Percentiles rank a stretch among this genome's conserved stretches.
Conservation (phyloP, 2,797 vertebrate species). For the Distichodus sexfasciatus region DNA sequence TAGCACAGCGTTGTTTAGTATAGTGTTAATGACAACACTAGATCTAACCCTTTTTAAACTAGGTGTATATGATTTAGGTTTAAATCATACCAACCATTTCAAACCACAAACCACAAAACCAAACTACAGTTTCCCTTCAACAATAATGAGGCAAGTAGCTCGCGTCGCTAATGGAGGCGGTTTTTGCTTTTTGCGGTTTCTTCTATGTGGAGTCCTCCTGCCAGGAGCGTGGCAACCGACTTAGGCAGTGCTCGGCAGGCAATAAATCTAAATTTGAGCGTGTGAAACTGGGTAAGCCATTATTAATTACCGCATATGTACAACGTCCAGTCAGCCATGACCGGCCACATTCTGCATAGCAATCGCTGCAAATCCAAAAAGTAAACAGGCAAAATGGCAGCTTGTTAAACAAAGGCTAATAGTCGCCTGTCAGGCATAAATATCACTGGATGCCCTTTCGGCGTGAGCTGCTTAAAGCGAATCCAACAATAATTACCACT, state of each 20-base stretch:
- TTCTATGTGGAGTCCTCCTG: neutral
- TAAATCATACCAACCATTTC: neutral
- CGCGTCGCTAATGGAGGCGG: neutral
- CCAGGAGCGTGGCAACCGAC: neutral
- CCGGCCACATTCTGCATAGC: constrained; percentile 26
- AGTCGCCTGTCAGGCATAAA: neutral
- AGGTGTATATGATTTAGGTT: neutral
- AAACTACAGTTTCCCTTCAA: neutral
- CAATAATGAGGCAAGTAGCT: neutral
- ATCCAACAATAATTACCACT: constrained; percentile 11
- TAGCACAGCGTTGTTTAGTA: no score
- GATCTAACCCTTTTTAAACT: neutral
- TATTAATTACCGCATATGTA: constrained; percentile 66
- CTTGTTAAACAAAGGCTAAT: constrained; percentile 17
- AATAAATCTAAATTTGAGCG: constrained; percentile 29
- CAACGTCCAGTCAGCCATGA: constrained; percentile 57
- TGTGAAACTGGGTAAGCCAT: constrained; percentile 28
- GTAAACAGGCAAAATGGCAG: constrained; percentile 55
- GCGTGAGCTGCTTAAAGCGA: constrained; percentile 11
- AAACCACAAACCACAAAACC: neutral
- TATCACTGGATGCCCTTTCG: neutral
- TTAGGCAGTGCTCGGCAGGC: constrained; percentile 10
- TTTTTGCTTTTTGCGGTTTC: no score
- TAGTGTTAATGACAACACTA: neutral
- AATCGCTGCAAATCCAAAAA: constrained; percentile 23